phyloP scores from a whole-genome alignment of 2,797 vertebrate species.

The Cirrhinus molitorella region DNA sequence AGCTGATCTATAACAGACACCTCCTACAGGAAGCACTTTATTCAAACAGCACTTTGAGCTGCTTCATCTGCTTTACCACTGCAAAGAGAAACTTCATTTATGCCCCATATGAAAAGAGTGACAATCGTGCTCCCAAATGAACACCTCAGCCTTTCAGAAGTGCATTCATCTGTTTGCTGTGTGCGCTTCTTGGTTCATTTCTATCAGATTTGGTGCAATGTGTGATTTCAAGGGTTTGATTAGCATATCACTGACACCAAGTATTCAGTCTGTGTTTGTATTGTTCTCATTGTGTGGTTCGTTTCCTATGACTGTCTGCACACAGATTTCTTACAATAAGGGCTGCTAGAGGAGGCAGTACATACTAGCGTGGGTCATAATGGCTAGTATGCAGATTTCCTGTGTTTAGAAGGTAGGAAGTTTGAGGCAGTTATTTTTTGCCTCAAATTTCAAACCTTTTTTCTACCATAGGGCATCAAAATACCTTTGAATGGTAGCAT shows the following conservation, averaged over 20 bases:
- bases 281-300: background rate
- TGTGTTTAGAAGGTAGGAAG: background rate
- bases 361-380: background rate
- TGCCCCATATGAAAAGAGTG: constrained; percentile 65
- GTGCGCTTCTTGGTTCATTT: background rate
- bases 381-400: background rate
- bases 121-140: constrained; percentile 71
- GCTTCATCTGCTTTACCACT: constrained; percentile 65
- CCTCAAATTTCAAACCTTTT: background rate
- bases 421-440: background rate
- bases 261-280: constrained; percentile 13
- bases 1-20: constrained; percentile 49
- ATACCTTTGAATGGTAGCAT: background rate
- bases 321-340: constrained; percentile 23
- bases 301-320: constrained; percentile 25
- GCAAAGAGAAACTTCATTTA: constrained; percentile 41
- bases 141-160: constrained; percentile 38
- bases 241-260: background rate
- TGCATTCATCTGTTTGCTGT: constrained; percentile 10
- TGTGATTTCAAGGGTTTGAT: background rate
- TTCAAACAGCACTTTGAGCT: constrained; percentile 73
- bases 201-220: constrained; percentile 6
- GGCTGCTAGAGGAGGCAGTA: constrained; percentile 28
- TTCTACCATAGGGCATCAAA: background rate
- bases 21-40: constrained; percentile 77